Evolutionary conservation across 1,140 invertebrate genomes (phyloP).

Genomic region (Caenorhabditis inopinata): DNA sequence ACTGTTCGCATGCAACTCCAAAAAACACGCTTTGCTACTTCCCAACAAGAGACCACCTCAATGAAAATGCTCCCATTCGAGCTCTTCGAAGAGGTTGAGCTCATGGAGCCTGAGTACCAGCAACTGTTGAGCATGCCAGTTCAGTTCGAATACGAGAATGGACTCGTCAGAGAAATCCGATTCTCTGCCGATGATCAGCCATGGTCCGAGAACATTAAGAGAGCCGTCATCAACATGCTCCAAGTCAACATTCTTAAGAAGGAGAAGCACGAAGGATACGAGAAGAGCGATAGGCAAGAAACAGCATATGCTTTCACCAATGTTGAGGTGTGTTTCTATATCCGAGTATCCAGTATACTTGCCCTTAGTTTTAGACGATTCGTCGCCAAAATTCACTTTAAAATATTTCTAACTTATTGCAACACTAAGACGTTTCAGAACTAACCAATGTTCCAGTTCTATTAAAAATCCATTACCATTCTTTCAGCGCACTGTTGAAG

Average conservation of each 20-base stretch:
- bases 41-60: conserved; percentile 5
- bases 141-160: conserved; percentile 31
- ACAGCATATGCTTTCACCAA: not conserved
- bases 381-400: too few relatives aligned
- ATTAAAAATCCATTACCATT: too few relatives aligned
- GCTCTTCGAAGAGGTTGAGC: conserved; percentile 31
- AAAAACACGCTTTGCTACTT: conserved; percentile 34
- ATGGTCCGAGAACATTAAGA: conserved; percentile 68
- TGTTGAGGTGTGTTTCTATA: not conserved
- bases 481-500: conserved; percentile 43
- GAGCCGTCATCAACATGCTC: conserved; percentile 63
- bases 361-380: too few relatives aligned
- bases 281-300: conserved; percentile 36
- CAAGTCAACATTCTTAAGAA: conserved; percentile 62
- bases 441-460: too few relatives aligned
- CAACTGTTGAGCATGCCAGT: conserved; percentile 23
- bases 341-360: too few relatives aligned
- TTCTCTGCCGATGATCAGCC: conserved; percentile 56
- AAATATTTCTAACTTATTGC: too few relatives aligned
- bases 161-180: conserved; percentile 46
- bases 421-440: too few relatives aligned
- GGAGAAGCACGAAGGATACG: conserved; percentile 38
- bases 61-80: conserved; percentile 35
- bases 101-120: conserved; percentile 10
- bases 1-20: conserved; percentile 33